These are phyloP conservation scores for Chrysemys picta DNA, from an alignment of 2,113 vertebrate genomes.

Conservation along the genomic window DNA sequence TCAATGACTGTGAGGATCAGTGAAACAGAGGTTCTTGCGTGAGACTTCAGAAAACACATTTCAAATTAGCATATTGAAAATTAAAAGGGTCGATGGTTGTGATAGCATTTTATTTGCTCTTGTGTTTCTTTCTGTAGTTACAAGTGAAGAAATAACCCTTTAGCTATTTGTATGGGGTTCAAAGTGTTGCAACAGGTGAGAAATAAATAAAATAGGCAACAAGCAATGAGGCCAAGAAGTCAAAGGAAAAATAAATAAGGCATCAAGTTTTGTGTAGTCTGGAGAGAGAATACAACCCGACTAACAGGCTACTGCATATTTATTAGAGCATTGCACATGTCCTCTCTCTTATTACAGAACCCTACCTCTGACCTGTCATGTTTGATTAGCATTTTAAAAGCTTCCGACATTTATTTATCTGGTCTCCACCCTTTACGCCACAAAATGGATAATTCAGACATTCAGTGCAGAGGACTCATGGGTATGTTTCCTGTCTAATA, in stretches of 20 bases:
- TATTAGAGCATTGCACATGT: neutral
- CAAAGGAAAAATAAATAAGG: neutral
- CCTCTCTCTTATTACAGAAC: neutral
- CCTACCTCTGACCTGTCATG: neutral
- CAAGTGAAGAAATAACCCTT: neutral
- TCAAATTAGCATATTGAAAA: conserved; percentile 5
- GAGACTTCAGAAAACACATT: neutral
- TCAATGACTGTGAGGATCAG: neutral
- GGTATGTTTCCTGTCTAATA: neutral
- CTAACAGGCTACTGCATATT: conserved; percentile 11
- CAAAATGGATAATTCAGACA: fast-evolving
- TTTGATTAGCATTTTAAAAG: conserved; percentile 14
- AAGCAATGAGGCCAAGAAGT: neutral
- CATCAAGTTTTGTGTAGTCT: neutral
- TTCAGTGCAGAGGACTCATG: neutral
- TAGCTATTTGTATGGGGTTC: neutral
- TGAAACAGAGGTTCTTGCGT: neutral
- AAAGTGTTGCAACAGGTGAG: neutral
- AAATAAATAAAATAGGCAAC: neutral
- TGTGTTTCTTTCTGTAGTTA: neutral
- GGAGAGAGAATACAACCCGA: neutral
- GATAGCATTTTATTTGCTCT: neutral
- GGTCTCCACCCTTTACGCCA: neutral
- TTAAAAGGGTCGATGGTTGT: neutral
- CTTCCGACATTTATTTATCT: neutral